Percentiles rank a stretch among this genome's conserved stretches.
These are phyloP conservation scores for Dryobates pubescens DNA, from an alignment of 2,797 vertebrate species.

Conservation along the genomic window DNA sequence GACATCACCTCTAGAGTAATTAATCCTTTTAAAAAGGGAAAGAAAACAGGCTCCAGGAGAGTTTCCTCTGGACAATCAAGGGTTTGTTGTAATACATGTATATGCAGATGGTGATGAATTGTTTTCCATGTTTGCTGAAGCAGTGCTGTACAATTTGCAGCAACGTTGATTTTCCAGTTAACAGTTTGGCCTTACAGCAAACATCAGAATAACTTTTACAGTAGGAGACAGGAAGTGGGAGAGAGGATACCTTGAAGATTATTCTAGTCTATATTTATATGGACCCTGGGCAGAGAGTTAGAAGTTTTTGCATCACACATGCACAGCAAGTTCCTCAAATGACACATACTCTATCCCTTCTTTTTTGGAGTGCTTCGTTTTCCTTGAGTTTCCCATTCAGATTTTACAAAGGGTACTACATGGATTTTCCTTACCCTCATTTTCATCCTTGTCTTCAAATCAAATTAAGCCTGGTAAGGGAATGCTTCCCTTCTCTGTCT, in stretches of 20 bases:
- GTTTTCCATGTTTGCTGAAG: background rate
- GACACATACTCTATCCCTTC: background rate
- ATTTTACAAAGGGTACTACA: background rate
- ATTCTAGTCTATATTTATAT: background rate
- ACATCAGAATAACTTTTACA: background rate
- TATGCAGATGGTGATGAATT: background rate
- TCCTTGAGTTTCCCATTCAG: background rate
- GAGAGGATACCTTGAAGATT: background rate
- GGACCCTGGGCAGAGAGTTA: background rate
- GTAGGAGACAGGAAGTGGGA: background rate
- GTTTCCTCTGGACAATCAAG: background rate
- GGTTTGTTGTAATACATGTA: background rate
- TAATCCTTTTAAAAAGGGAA: background rate
- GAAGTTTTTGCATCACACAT: background rate
- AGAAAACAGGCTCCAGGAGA: background rate
- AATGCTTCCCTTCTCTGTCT: background rate
- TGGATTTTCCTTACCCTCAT: background rate
- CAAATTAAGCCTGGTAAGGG: accelerated
- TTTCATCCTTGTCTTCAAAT: background rate
- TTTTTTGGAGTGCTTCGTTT: background rate
- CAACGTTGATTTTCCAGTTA: background rate
- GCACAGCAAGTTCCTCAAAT: background rate
- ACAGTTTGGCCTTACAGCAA: background rate
- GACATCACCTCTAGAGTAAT: background rate
- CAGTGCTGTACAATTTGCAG: background rate